phyloP scores from a whole-genome alignment of 2,888 invertebrate genomes.

The Agrenia bidenticulata region DNA sequence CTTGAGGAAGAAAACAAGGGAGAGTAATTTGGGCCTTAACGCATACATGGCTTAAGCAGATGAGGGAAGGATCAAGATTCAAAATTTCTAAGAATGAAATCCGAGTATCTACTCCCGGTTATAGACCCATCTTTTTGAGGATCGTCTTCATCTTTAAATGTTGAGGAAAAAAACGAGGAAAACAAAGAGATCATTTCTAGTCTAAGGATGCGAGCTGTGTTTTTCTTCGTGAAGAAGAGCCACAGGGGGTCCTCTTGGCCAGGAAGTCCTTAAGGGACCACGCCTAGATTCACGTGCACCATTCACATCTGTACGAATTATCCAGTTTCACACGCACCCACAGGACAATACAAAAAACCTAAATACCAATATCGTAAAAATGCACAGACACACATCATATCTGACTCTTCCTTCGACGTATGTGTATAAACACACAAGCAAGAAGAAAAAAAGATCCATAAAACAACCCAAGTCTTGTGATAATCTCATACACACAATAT shows the following conservation, averaged over 20 bases:
- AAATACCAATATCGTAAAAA: neutral
- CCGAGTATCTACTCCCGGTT: slow-evolving; percentile 33
- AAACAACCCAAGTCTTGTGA: too few relatives aligned
- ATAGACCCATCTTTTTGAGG: slow-evolving; percentile 11
- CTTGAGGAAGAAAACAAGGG: neutral
- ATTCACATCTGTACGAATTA: slow-evolving; percentile 39
- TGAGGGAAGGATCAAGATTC: slow-evolving; percentile 28
- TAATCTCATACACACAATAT: too few relatives aligned
- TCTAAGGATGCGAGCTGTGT: slow-evolving; percentile 30
- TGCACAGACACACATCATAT: neutral
- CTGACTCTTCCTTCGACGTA: neutral
- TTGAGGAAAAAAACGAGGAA: slow-evolving; percentile 23
- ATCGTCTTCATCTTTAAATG: slow-evolving; percentile 14
- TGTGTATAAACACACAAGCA: neutral
- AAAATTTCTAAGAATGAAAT: slow-evolving; percentile 43
- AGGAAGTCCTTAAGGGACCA: slow-evolving; percentile 46
- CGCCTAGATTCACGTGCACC: slow-evolving; percentile 46
- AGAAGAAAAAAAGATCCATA: too few relatives aligned
- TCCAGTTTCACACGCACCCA: slow-evolving; percentile 26
- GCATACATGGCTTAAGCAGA: slow-evolving; percentile 17
- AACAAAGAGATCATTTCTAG: slow-evolving; percentile 44
- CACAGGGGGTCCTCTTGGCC: slow-evolving; percentile 39
- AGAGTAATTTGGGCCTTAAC: too few relatives aligned
- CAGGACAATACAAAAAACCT: neutral
- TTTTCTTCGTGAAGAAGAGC: slow-evolving; percentile 35